A percentile compares a stretch with the other conserved stretches of the same genome.
Evolutionary conservation across 2,797 vertebrate species (phyloP).

Genomic region (Gila robusta): DNA sequence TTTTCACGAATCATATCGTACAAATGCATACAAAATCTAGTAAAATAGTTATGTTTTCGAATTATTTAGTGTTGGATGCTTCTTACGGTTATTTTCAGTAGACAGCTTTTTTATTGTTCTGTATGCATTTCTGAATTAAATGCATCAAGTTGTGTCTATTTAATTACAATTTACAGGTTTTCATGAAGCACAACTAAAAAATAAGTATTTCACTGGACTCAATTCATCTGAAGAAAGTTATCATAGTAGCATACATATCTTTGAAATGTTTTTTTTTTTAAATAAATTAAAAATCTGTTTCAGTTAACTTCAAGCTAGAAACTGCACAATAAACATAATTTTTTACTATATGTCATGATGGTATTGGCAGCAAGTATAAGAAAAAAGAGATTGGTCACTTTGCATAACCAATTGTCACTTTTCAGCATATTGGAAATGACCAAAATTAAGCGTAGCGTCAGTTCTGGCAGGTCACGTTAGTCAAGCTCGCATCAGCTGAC

Average conservation of each 20-base stretch:
- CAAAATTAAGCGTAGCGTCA: background rate
- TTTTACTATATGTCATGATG: background rate
- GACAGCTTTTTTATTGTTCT: background rate
- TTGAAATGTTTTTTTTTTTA: background rate
- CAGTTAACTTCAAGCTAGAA: too few species aligned
- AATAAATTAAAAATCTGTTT: too few species aligned
- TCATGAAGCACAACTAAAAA: background rate
- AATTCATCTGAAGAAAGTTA: background rate
- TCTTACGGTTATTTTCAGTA: background rate
- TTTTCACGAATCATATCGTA: background rate
- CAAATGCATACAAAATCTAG: background rate
- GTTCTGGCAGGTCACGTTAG: too few species aligned
- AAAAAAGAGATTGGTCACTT: background rate
- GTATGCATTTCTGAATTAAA: background rate
- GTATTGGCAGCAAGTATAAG: background rate
- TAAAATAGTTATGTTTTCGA: background rate
- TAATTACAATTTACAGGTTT: background rate
- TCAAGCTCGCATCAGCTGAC: too few species aligned
- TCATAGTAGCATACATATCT: background rate
- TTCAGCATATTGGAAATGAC: background rate
- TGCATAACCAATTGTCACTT: background rate
- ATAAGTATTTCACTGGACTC: background rate
- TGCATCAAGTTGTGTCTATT: background rate
- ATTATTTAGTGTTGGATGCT: too few species aligned
- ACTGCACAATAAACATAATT: background rate